Percentiles rank a stretch among this genome's conserved stretches.
Evolutionary conservation across 2,888 invertebrate species (phyloP).

Genomic region (Aspidiotus rigidus): DNA sequence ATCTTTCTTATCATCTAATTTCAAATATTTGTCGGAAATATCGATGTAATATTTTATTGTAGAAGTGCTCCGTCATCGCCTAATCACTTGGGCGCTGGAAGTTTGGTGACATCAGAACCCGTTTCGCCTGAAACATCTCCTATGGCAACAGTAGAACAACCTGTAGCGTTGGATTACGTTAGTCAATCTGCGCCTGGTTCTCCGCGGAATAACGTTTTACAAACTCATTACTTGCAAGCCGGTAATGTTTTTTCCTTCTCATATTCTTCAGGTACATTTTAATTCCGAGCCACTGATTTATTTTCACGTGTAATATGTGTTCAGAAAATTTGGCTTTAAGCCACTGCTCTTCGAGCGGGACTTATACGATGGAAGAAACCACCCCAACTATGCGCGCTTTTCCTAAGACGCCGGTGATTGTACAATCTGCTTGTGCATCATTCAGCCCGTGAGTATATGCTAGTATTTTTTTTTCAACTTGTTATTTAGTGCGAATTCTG

Average conservation of each 20-base stretch:
- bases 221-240: slow-evolving; percentile 34
- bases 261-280: background rate
- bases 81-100: slow-evolving; percentile 78
- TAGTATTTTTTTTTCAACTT: background rate
- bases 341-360: slow-evolving; percentile 24
- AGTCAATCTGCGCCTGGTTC: slow-evolving; percentile 58
- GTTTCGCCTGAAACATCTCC: slow-evolving; percentile 89
- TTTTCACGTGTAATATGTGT: slow-evolving; percentile 35
- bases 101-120: slow-evolving; percentile 73
- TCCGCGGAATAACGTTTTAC: slow-evolving; percentile 41
- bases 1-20: background rate
- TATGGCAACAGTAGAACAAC: slow-evolving; percentile 45
- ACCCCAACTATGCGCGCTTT: slow-evolving; percentile 50
- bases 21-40: background rate
- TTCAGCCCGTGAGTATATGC: slow-evolving; percentile 33
- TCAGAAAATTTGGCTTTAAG: slow-evolving; percentile 47
- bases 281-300: background rate
- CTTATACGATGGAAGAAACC: slow-evolving; percentile 43
- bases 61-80: slow-evolving; percentile 93
- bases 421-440: slow-evolving; percentile 44
- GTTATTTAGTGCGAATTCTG: background rate
- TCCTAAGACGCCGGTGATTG: slow-evolving; percentile 54
- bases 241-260: background rate
- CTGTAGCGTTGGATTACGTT: slow-evolving; percentile 47
- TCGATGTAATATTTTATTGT: slow-evolving; percentile 37